A percentile compares a stretch with the other conserved stretches of the same genome.
These are phyloP conservation scores for Megalurothrips usitatus DNA, from an alignment of 2,888 invertebrate species.

Conservation along the genomic window DNA sequence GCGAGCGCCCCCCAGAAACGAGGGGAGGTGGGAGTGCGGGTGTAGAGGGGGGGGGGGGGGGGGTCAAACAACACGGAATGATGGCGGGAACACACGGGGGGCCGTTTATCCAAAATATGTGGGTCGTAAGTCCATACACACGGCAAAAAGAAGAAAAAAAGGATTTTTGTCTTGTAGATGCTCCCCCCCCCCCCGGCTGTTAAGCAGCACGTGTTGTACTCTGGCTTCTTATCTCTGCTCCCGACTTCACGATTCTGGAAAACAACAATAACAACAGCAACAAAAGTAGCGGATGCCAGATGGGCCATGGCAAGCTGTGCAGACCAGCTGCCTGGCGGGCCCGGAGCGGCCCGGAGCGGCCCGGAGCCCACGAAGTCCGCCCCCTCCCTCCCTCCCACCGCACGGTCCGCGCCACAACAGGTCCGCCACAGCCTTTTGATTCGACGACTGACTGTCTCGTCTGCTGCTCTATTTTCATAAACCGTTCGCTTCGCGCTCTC, in stretches of 20 bases:
- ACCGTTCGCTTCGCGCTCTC: slow-evolving; percentile 3
- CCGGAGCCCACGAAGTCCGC: no score
- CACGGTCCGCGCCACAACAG: no score
- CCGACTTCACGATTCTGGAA: not conserved
- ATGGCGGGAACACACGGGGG: no score
- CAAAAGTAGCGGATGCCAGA: not conserved
- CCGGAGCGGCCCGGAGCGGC: not conserved
- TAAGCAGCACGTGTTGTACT: not conserved
- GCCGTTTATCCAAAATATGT: no score
- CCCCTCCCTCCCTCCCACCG: no score
- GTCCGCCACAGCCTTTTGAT: no score
- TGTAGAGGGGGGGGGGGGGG: no score
- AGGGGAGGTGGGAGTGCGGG: no score
- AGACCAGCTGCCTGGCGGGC: not conserved
- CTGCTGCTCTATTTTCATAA: slow-evolving; percentile 8
- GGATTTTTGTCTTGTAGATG: no score
- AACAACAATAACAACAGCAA: not conserved
- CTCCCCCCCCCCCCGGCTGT: not conserved
- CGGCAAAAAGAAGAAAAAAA: no score
- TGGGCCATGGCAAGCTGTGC: not conserved
- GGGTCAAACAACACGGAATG: no score
- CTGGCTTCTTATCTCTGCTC: not conserved
- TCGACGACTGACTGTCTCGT: not conserved
- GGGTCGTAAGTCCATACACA: not conserved
- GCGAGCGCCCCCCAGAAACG: no score